phyloP scores from a whole-genome alignment of 2,113 vertebrate genomes.

The Cephalopholis sonnerati region DNA sequence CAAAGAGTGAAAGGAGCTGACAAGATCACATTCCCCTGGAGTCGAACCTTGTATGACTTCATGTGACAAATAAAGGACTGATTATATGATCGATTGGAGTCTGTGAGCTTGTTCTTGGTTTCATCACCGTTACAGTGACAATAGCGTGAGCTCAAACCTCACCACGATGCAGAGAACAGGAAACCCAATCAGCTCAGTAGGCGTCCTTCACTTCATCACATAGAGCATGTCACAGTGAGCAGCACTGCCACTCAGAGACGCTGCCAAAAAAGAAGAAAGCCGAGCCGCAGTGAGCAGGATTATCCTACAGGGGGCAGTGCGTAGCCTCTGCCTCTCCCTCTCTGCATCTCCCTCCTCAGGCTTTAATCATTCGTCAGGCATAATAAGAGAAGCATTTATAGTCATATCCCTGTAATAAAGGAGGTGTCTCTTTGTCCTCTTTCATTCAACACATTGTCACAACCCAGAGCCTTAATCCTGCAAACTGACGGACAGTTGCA shows the following conservation, averaged over 20 bases:
- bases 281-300: conserved; percentile 21
- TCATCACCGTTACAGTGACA: background rate
- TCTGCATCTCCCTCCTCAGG: conserved; percentile 20
- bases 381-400: conserved; percentile 82
- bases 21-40: no score
- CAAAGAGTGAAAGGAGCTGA: no score
- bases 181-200: background rate
- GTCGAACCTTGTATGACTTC: no score
- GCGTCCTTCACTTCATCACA: background rate
- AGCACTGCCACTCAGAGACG: background rate
- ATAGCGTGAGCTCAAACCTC: background rate
- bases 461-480: conserved; percentile 88
- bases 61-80: no score
- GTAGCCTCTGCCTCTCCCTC: conserved; percentile 39
- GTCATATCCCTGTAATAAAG: conserved; percentile 84
- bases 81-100: no score
- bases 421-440: conserved; percentile 82
- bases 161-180: background rate
- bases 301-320: conserved; percentile 76
- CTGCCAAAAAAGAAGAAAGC: background rate
- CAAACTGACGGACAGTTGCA: conserved; percentile 86
- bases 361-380: conserved; percentile 59
- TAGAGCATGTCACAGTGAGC: background rate
- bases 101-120: background rate
- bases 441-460: conserved; percentile 88